Base-by-base conservation (phyloP, 2,888 invertebrate species). In the Prenolepis imparis region DNA sequence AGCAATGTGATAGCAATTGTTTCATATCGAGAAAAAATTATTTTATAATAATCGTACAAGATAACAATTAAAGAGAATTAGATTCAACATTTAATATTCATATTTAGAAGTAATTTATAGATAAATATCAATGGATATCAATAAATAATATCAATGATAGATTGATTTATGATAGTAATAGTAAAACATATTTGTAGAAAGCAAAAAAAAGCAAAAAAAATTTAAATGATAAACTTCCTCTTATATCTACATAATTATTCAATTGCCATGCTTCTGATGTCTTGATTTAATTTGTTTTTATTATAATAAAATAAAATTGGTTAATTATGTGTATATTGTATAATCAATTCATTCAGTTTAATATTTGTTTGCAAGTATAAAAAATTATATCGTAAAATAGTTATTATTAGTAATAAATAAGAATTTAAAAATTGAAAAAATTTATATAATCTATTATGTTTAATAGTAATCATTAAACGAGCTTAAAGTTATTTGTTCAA, bases 191-290 rank as follows among this genome's bases (percentile, higher is more conserved):
- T 8, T 66, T 48, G 0, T 1, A 18, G 41, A 64, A 77, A 18
- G 12, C 0, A 32, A 32, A 36, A 44, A 36, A 32, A 39, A n/a
- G n/a, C n/a, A n/a, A n/a, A 41, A 24, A 28, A 2, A 28, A 28
- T 28, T 28, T 75, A 15, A 77, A 70, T 64, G 15, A 70, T 57
- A 70, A 48, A 52, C n/a, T 57, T 15, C n/a, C 18, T 63, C 24
- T 70, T 52, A 48, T 52, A 41, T 63, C 55, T 24, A 57, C 36
- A 77, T 78, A 83, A 78, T 78, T 41, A 21, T 9, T 11, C 15
- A 77, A 77, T 21, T 72, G n/a, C 48, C 44, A 6, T 36, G 32
- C 24, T 28, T 64, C 2, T 61, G 1, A 36, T 36, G 28, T 78
- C 41, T 18, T n/a, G 57, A 28, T 28, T 28, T 73, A 21, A 36